Conservation (phyloP, 2,113 vertebrate genomes). For the Oxyura jamaicensis region DNA sequence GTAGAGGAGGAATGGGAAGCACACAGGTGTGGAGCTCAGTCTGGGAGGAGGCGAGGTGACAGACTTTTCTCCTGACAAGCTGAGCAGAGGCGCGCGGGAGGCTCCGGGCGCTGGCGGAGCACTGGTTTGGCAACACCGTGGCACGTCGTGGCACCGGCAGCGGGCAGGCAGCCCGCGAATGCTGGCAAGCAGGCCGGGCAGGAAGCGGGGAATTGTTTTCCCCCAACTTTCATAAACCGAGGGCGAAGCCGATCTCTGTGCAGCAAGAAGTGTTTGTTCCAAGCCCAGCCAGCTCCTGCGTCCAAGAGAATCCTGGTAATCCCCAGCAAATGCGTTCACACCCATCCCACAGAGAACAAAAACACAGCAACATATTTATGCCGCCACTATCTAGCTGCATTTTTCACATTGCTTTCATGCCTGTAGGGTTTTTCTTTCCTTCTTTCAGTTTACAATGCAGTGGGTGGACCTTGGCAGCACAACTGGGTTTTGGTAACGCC, state of each 20-base stretch:
- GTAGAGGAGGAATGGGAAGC: too few species aligned
- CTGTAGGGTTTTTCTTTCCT: not conserved
- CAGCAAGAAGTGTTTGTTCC: not conserved
- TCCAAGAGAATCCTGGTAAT: not conserved
- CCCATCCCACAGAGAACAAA: not conserved
- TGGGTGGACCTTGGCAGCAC: not conserved
- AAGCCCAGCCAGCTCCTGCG: not conserved
- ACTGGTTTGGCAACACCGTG: accelerated
- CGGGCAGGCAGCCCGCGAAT: not conserved
- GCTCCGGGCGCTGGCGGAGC: not conserved
- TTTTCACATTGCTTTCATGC: not conserved
- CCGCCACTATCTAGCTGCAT: not conserved
- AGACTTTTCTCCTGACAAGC: accelerated
- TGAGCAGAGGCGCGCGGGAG: not conserved
- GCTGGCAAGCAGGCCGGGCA: not conserved
- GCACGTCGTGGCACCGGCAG: not conserved
- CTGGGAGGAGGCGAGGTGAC: accelerated
- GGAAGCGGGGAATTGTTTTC: not conserved
- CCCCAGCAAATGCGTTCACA: not conserved
- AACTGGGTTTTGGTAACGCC: not conserved
- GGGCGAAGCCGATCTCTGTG: not conserved
- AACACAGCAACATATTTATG: not conserved
- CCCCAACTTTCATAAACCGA: not conserved
- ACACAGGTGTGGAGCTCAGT: not conserved
- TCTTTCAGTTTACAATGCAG: not conserved